Evolutionary conservation across 92 coral and sea anemone species (phyloP).

Genomic region (Palythoa heliodiscus): DNA sequence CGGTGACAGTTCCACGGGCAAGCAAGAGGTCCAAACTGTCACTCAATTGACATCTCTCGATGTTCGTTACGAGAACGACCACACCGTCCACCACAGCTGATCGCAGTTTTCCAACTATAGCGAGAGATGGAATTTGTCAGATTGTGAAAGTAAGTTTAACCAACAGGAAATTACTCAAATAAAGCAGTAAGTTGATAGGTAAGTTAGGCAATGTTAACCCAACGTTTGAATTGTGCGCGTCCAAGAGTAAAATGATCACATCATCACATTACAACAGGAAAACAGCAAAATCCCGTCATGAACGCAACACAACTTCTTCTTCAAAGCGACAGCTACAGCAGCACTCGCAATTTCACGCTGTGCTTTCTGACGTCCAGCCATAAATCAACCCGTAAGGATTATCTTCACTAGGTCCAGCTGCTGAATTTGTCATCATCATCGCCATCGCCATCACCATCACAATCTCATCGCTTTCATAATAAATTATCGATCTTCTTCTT

Average conservation of each 20-base stretch:
- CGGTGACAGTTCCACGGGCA: conserved; percentile 79
- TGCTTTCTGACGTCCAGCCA: too few relatives aligned
- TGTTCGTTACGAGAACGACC: conserved; percentile 80
- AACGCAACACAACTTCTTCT: too few relatives aligned
- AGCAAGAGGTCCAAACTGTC: conserved; percentile 75
- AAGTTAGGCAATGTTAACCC: too few relatives aligned
- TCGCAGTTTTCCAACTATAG: conserved; percentile 65
- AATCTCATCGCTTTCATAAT: background rate
- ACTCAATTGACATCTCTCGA: conserved; percentile 81
- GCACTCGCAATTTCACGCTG: too few relatives aligned
- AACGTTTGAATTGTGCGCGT: too few relatives aligned
- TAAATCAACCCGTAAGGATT: background rate
- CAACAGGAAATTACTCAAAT: background rate
- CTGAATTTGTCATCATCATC: background rate
- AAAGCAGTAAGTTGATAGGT: too few relatives aligned
- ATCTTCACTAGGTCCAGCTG: background rate
- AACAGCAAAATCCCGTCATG: too few relatives aligned
- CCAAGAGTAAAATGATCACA: too few relatives aligned
- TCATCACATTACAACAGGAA: too few relatives aligned
- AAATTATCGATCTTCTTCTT: background rate
- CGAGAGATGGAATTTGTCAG: background rate
- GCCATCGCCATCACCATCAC: background rate
- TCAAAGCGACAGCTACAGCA: too few relatives aligned
- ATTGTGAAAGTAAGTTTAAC: background rate
- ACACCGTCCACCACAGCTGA: conserved; percentile 85